Percentiles rank a stretch among this genome's conserved stretches.
Evolutionary conservation across 2,888 invertebrate genomes (phyloP).

Genomic region (Rhabditophanes sp.): DNA sequence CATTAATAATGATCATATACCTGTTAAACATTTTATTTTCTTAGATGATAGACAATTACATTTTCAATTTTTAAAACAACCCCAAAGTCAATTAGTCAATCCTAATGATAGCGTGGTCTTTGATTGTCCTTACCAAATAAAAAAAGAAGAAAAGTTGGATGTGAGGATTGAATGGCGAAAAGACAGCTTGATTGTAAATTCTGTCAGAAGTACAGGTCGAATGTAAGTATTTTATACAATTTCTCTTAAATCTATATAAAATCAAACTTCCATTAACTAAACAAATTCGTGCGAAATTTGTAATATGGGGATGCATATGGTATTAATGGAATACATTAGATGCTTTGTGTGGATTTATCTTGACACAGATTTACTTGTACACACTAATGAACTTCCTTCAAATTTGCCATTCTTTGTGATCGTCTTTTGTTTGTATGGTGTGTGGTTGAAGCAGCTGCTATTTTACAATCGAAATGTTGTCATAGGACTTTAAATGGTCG

Average conservation of each 20-base stretch:
- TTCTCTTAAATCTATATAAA: constrained; percentile 1
- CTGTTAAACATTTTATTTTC: too few species aligned
- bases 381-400: too few species aligned
- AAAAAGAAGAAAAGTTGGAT: not conserved
- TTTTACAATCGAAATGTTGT: too few species aligned
- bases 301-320: not conserved
- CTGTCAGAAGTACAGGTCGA: constrained; percentile 9
- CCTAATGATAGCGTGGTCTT: too few species aligned
- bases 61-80: too few species aligned
- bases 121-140: not conserved
- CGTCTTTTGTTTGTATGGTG: too few species aligned
- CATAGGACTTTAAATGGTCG: too few species aligned
- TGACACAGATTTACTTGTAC: not conserved
- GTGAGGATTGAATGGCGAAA: not conserved
- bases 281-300: not conserved
- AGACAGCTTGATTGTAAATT: constrained; percentile 8
- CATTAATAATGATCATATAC: too few species aligned
- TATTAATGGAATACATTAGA: not conserved
- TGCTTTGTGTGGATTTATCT: not conserved
- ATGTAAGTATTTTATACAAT: constrained; percentile 10
- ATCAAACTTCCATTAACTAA: not conserved
- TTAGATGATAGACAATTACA: too few species aligned
- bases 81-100: too few species aligned
- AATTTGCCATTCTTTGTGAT: too few species aligned
- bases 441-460: too few species aligned